Percentiles rank a stretch among this genome's conserved stretches.
These are phyloP conservation scores for Mesembrinibis cayennensis DNA, from an alignment of 2,113 vertebrate species.

Conservation along the genomic window DNA sequence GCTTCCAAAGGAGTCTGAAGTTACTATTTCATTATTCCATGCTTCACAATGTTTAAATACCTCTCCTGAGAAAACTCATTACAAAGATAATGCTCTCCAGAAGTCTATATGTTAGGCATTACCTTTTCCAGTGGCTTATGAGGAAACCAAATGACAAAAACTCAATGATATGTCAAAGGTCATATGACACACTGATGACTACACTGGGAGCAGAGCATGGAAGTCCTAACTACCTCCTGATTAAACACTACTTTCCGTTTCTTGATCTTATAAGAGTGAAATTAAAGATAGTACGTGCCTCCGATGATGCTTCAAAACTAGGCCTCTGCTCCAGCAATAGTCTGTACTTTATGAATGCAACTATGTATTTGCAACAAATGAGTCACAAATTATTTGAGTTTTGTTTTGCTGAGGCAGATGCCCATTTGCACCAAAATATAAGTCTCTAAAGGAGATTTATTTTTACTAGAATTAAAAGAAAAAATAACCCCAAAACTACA, in stretches of 20 bases:
- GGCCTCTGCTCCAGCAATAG: not conserved
- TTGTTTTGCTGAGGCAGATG: not conserved
- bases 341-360: not conserved
- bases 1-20: not conserved
- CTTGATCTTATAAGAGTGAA: not conserved
- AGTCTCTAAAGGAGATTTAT: not conserved
- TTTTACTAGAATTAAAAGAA: not conserved
- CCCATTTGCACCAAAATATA: not conserved
- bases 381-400: not conserved
- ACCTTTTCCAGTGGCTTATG: not conserved
- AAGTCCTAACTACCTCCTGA: not conserved
- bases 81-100: not conserved
- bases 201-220: accelerated
- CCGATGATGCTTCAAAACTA: not conserved
- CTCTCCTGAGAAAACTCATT: not conserved
- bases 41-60: not conserved
- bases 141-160: not conserved
- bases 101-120: accelerated
- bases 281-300: not conserved
- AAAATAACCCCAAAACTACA: not conserved
- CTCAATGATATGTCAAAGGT: not conserved
- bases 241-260: not conserved
- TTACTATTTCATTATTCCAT: not conserved
- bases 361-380: not conserved
- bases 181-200: not conserved